Conservation (phyloP, 2,888 invertebrate species). For the Tupiocoris notatus region DNA sequence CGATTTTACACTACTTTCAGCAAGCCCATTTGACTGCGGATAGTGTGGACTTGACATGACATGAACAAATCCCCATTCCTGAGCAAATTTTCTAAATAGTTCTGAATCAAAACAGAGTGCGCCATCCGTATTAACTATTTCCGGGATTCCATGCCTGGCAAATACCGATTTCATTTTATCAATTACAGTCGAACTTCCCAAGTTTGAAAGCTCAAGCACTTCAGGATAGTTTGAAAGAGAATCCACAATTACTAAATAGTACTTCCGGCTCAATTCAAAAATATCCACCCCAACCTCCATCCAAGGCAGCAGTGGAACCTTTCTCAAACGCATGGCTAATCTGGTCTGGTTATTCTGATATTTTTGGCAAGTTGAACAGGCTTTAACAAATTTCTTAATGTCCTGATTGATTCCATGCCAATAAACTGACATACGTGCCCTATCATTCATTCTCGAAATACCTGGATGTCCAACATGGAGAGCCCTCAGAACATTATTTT, state of each 20-base stretch:
- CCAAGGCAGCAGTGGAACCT: slow-evolving; percentile 2
- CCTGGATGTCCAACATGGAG: slow-evolving; percentile 47
- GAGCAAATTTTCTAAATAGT: slow-evolving; percentile 48
- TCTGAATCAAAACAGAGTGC: slow-evolving; percentile 46
- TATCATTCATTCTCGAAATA: slow-evolving; percentile 46
- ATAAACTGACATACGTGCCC: slow-evolving; percentile 48
- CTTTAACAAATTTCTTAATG: slow-evolving; percentile 45
- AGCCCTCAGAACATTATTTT: slow-evolving; percentile 11
- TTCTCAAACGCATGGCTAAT: background rate
- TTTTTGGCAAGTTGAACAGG: slow-evolving; percentile 48
- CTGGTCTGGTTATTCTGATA: slow-evolving; percentile 41
- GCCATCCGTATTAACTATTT: slow-evolving; percentile 45
- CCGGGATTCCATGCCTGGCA: slow-evolving; percentile 11
- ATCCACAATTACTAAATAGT: slow-evolving; percentile 50
- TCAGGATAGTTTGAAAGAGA: background rate
- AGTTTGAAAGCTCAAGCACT: background rate
- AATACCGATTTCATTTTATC: slow-evolving; percentile 14
- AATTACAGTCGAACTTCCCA: background rate
- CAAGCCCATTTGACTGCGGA: slow-evolving; percentile 49
- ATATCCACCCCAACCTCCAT: slow-evolving; percentile 49
- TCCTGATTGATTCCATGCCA: slow-evolving; percentile 48
- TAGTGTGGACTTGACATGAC: slow-evolving; percentile 48
- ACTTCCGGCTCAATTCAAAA: slow-evolving; percentile 48
- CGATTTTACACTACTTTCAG: slow-evolving; percentile 28
- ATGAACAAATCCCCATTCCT: slow-evolving; percentile 47